These are phyloP conservation scores for Percopsis transmontana DNA, from an alignment of 2,113 vertebrate species.

Conservation along the genomic window DNA sequence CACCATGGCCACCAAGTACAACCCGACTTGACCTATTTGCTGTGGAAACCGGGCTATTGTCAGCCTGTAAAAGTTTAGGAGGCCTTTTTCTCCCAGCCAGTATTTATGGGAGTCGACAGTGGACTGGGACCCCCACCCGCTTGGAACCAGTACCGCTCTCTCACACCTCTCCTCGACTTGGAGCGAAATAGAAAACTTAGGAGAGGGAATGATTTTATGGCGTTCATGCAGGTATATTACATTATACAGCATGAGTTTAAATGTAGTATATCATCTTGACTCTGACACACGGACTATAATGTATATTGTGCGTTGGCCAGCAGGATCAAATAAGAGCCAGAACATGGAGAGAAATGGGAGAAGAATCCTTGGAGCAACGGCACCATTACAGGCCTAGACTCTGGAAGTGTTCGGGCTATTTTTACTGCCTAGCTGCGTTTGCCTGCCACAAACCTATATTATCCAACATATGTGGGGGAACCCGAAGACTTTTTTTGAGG, in stretches of 20 bases:
- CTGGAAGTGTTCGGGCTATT: constrained; percentile 44
- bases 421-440: constrained; percentile 52
- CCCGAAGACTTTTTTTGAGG: constrained; percentile 34
- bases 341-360: constrained; percentile 15
- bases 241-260: constrained; percentile 7
- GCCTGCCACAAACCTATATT: constrained; percentile 51
- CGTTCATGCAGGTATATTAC: constrained; percentile 25
- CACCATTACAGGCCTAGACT: constrained; percentile 41
- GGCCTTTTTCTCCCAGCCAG: constrained; percentile 27
- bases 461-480: constrained; percentile 36
- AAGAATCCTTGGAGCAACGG: constrained; percentile 54
- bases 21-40: constrained; percentile 19
- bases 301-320: constrained; percentile 26
- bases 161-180: constrained; percentile 26
- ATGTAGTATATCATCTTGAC: constrained; percentile 3
- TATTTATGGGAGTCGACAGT: constrained; percentile 46
- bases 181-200: constrained; percentile 34
- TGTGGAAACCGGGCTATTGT: constrained; percentile 57
- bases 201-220: constrained; percentile 18
- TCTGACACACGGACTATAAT: neutral
- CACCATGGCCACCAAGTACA: constrained; percentile 20
- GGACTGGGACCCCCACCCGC: constrained; percentile 38
- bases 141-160: constrained; percentile 43
- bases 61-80: constrained; percentile 70
- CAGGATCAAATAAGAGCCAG: constrained; percentile 34